Evolutionary conservation across 2,888 invertebrate species (phyloP).

Genomic region (Tenthredo mesomela): DNA sequence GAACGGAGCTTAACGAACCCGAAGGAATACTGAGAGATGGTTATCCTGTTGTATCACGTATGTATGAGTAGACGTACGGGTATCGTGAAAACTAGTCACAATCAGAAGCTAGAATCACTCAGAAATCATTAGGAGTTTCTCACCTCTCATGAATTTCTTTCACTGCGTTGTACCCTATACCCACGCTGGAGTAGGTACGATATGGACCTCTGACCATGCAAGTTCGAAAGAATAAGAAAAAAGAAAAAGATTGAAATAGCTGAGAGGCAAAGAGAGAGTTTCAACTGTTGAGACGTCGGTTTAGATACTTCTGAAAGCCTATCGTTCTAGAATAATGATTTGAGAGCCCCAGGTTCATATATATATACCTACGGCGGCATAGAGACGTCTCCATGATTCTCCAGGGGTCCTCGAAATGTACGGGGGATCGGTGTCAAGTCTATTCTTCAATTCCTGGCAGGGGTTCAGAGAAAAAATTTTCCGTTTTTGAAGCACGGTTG

Average conservation of each 20-base stretch:
- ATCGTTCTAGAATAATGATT: constrained; percentile 55
- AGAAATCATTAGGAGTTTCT: constrained; percentile 41
- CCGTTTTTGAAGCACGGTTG: neutral
- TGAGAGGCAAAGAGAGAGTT: constrained; percentile 47
- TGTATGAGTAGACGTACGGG: neutral
- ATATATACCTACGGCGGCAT: constrained; percentile 60
- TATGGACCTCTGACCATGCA: neutral
- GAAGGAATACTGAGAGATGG: constrained; percentile 33
- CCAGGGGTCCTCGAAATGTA: constrained; percentile 59
- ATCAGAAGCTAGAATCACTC: constrained; percentile 25
- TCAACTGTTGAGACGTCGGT: constrained; percentile 53
- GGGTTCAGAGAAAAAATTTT: constrained; percentile 43
- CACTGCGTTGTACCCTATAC: neutral
- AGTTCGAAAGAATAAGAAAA: constrained; percentile 31
- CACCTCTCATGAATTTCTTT: constrained; percentile 28
- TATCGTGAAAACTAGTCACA: constrained; percentile 33
- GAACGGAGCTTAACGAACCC: constrained; percentile 34
- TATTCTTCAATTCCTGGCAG: constrained; percentile 63
- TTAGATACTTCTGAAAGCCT: constrained; percentile 28
- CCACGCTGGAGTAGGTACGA: neutral
- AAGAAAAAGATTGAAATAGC: neutral
- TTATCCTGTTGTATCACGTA: neutral
- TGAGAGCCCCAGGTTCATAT: constrained; percentile 59
- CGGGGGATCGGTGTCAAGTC: constrained; percentile 61
- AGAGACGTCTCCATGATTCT: constrained; percentile 64